Base-by-base conservation (phyloP, 2,888 invertebrate species). In the Julus scandinavius region DNA sequence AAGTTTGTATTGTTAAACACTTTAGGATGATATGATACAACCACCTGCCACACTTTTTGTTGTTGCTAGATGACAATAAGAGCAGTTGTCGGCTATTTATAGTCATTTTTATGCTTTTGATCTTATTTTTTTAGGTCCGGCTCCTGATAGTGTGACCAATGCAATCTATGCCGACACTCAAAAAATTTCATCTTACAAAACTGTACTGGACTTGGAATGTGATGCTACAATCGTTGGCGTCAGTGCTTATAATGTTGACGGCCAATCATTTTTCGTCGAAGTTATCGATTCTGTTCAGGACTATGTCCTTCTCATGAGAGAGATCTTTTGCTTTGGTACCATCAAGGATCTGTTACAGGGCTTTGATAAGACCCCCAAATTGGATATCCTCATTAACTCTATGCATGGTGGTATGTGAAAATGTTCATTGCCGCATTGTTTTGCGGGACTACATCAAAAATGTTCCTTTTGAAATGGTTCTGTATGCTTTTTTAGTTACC, bases 241-340 rank as follows among this genome's bases (percentile, higher is more conserved):
- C 0, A 94, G 94, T 88, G 94, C 92, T 54, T 97, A 94, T 91
- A 93, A 94, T 90, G 95, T 96, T 17, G 95, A 96, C 90, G 95
- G 94, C 58, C 93, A 94, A 38, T 93, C 94, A 86, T 98, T 98
- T 92, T 94, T 94, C 0, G 96, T 99, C 4, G 96, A 98, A 92
- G 95, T 99, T 0, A 95, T 99, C 88, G 98, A 99, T 93, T 94
- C 97, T 0, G 98, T 99, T 0, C 93, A 94, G 20, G 97, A 98
- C 92, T 99, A 99, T 92, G 95, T 97, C 0, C 93, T 94, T 0
- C 94, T 96, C 90, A 99, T 99, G 99, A 97, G 98, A 93, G 95
- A 96, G 91, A 98, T 99, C 90, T 99, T 99, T 93, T 98, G 99
- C 93, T 99, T 99, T 92, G 92, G 93, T 84, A 94, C 95, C 91